These are phyloP conservation scores for Psix sp. DNA, from an alignment of 1,140 invertebrate genomes.

Conservation along the genomic window DNA sequence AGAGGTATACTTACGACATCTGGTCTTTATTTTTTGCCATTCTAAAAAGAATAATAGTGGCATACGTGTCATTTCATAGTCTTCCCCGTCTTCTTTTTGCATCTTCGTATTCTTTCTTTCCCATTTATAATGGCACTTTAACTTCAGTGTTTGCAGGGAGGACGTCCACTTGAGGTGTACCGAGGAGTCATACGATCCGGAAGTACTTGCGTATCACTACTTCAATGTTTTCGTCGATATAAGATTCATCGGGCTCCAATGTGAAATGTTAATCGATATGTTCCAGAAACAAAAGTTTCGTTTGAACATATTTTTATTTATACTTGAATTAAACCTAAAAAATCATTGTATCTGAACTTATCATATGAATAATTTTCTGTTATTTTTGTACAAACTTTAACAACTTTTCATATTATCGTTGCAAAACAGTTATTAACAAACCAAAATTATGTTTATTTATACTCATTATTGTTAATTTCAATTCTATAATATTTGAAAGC, in stretches of 20 bases:
- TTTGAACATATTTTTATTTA: neutral
- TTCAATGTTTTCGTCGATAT: constrained; percentile 42
- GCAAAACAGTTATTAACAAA: too few relatives aligned
- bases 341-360: too few relatives aligned
- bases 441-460: too few relatives aligned
- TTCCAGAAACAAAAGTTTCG: neutral
- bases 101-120: constrained; percentile 41
- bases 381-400: too few relatives aligned
- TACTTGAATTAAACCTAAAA: too few relatives aligned
- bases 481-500: too few relatives aligned
- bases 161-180: constrained; percentile 51
- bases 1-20: constrained; percentile 45
- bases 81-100: constrained; percentile 39
- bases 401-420: too few relatives aligned
- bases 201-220: constrained; percentile 50
- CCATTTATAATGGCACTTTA: constrained; percentile 58
- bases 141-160: constrained; percentile 44
- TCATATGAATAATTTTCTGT: too few relatives aligned
- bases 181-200: constrained; percentile 44
- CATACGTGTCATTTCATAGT: constrained; percentile 59
- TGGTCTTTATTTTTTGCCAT: constrained; percentile 54
- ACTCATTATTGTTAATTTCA: too few relatives aligned
- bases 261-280: constrained; percentile 3
- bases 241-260: constrained; percentile 24
- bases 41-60: constrained; percentile 50